Percentiles rank a stretch among this genome's conserved stretches.
Conservation (phyloP, 2,113 vertebrate species). For the Cyprinodon variegatus region DNA sequence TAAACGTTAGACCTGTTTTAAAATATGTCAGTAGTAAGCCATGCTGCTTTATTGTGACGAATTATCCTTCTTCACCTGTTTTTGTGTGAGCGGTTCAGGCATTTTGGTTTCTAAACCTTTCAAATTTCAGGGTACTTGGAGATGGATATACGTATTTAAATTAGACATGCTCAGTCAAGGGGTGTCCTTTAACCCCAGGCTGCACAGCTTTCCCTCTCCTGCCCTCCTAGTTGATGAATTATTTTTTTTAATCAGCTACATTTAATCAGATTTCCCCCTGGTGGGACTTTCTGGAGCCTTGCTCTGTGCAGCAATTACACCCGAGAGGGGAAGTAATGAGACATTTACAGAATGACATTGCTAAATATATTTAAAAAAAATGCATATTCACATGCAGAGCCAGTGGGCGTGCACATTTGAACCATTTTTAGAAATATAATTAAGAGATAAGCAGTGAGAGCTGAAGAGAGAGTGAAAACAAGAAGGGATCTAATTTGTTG, state of each 20-base stretch:
- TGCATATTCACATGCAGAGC: slow-evolving; percentile 13
- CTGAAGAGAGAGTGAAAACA: slow-evolving; percentile 21
- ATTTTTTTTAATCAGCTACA: neutral
- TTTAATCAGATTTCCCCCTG: neutral
- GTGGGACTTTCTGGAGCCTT: neutral
- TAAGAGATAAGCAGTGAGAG: slow-evolving; percentile 68
- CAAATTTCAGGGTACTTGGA: neutral
- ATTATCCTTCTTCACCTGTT: neutral
- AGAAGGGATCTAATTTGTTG: slow-evolving; percentile 39
- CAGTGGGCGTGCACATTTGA: slow-evolving; percentile 20
- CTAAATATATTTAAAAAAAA: slow-evolving; percentile 38
- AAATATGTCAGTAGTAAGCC: neutral
- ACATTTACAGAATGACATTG: slow-evolving; percentile 57
- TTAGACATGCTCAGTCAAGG: neutral
- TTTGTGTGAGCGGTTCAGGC: neutral
- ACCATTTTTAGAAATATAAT: slow-evolving; percentile 64
- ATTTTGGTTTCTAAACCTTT: too few relatives aligned
- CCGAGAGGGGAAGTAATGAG: slow-evolving; percentile 40
- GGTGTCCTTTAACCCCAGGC: neutral
- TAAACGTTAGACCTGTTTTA: neutral
- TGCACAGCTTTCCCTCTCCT: neutral
- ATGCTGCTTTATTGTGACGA: neutral
- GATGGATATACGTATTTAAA: neutral
- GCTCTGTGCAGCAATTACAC: slow-evolving; percentile 35
- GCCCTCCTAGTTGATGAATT: neutral